Evolutionary conservation across 2,888 invertebrate species (phyloP), one percentile per base, ranked within the genome.

Genomic region (Celastrina argiolus): DNA sequence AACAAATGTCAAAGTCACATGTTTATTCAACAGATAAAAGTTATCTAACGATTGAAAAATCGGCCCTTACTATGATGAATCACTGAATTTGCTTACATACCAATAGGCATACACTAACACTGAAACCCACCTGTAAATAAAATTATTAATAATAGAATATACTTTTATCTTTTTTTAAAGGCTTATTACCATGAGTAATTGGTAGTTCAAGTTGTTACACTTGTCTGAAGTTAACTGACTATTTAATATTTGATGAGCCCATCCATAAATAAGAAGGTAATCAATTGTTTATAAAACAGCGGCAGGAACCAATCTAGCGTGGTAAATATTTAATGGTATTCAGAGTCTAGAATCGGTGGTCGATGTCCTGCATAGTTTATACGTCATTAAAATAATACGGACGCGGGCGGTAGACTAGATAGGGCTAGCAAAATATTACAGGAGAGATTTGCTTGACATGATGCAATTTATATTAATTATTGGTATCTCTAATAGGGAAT

Each of bases 311-410:
- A 66, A 59, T 66, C 22, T 42, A n/a, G 31, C 31, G 22, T 12
- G 39, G 28, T 59, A 22, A 66, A 66, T 58, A 61, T 39, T 61
- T 59, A 42, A 34, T 31, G 31, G 28, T 65, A 59, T 65, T 59
- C 41, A 42, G 31, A 28, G 58, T 31, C 65, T 59, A 22, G 59
- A 66, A 58, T 41, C 64, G 41, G 45, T 65, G 39, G 16, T 36
- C 45, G 45, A 22, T 31, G 28, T 63, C 56, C 34, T 65, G 45
- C 22, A 64, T 45, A 56, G 31, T 39, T 56, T 63, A 41, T 41
- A 61, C 56, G 67, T 64, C 65, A 67, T 66, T 69, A 67, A 59
- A 65, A 67, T 65, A 68, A 68, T 68, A 59, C 66, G 56, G 31
- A 31, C 31, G n/a, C n/a, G 4, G 69, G 59, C 67, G 64, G 41